phyloP scores from a whole-genome alignment of 2,797 vertebrate species.

The Myripristis jacobus region DNA sequence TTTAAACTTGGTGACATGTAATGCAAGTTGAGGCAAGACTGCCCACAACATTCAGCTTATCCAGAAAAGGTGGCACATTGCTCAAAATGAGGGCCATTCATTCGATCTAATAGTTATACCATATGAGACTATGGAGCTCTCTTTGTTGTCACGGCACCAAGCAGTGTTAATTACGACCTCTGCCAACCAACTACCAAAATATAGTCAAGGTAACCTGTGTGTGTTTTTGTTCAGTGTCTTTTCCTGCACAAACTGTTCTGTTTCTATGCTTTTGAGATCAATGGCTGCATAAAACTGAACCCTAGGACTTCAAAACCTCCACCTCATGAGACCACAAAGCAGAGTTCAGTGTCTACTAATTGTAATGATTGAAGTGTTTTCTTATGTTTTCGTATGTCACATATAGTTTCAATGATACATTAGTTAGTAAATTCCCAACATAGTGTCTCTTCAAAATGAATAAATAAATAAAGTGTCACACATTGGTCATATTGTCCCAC shows the following conservation, averaged over 20 bases:
- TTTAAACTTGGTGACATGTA: slow-evolving; percentile 5
- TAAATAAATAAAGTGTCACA: too few relatives aligned
- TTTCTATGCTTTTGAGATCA: background rate
- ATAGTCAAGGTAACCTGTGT: too few relatives aligned
- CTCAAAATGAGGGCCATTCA: background rate
- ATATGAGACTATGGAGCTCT: too few relatives aligned
- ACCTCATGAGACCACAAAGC: background rate
- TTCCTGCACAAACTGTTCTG: too few relatives aligned
- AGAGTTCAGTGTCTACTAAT: background rate
- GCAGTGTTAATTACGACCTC: too few relatives aligned
- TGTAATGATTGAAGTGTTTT: background rate
- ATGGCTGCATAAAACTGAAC: background rate
- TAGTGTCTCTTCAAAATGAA: too few relatives aligned
- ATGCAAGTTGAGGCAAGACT: slow-evolving; percentile 20
- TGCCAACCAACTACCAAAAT: too few relatives aligned
- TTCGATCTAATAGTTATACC: background rate
- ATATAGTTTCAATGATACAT: background rate
- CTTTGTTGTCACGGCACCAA: too few relatives aligned
- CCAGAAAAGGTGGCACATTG: background rate
- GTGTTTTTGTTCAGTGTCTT: too few relatives aligned
- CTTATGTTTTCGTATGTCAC: background rate
- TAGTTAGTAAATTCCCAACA: background rate
- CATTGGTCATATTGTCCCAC: too few relatives aligned
- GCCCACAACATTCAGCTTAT: background rate
- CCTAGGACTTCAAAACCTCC: background rate